Evolutionary conservation across 23 tunicate species (phyloP), one percentile per base, ranked within the genome.

Genomic region (Corella eumyota): DNA sequence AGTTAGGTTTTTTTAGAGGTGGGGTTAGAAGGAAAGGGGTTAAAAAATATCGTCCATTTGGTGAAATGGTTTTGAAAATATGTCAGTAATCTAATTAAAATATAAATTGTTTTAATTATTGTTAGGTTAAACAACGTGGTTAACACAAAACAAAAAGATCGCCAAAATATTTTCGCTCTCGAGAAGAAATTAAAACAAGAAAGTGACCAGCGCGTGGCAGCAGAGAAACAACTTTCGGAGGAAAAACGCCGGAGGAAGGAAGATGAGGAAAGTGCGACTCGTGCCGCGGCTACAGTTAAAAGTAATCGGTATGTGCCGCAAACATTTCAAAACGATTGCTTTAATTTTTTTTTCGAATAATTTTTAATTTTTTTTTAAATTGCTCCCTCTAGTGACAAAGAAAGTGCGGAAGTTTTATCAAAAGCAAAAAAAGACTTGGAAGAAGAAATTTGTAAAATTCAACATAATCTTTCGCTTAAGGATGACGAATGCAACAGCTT

Each of bases 151-250:
- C 77, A 84, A 61, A 84, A 84, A 62, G 94, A 84, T 35, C 69
- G 64, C 29, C 33, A 45, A 24, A 55, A 32, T 25, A 20, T 84
- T 5, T 68, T 46, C 68, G 40, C 77, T 20, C 22, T 84, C 63
- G 94, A 84, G 36, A 84, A 75, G 50, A 46, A 63, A 21, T 38
- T 84, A 30, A 84, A 84, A 58, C 23, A 58, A 0, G 94, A 84
- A 62, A 58, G 63, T 33, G 94, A 75, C 21, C 40, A 33, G 32
- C 72, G 94, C 25, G 71, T 58, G 20, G 34, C 31, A 38, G 69
- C 45, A 17, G 94, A 84, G 50, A 84, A 70, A 34, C 29, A 33
- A 20, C 52, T 84, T 34, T 34, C 30, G 11, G 83, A 84, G 23
- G 94, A 75, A 64, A 84, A 58, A 29, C 62, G 64, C 9, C 67